Evolutionary conservation across 2,113 vertebrate genomes (phyloP), one percentile per base, ranked within the genome.

Genomic region (Calidris pugnax): DNA sequence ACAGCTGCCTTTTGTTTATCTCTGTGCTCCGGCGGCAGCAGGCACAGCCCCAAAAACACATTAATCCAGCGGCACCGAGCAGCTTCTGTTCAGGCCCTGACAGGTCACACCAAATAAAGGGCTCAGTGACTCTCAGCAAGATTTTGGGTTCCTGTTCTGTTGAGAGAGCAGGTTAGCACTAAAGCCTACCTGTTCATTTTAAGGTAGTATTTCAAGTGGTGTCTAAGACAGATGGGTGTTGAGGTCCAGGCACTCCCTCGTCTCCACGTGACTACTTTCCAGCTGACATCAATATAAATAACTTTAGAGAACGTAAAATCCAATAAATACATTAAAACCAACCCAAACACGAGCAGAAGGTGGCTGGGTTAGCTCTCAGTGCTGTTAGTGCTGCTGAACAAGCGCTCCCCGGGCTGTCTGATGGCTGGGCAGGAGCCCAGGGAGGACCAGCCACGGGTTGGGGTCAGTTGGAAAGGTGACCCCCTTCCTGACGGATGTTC

Each of bases 1-100:
- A 94, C 95, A 96, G 95, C 88, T 96, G 96, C 14, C 92, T 85
- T 67, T 84, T 89, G 83, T 93, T 96, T 95, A 81, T 78, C 87
- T 91, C 41, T 71, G 60, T 35, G 68, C 85, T 85, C 13, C 57
- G 89, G 80, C 91, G 85, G 91, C 90, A 90, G 77, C 4, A 2
- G 3, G 55, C 5, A 4, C 74, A 73, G 68, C 60, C 63, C 47
- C 13, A 83, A 66, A 74, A 87, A 81, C 2, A 12, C 72, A 67
- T 37, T 16, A 28, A 28, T 28, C 51, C 51, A 53, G 51, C 51
- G 9, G 51, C 51, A 53, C 26, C 24, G 16, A 30, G 53, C 27
- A 55, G 53, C 53, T 50, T 56, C 26, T 6, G 64, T 23, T 78
- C 50, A 28, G 51, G n/a, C 56, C 63, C 87, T 47, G 41, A 57